Base-by-base conservation (phyloP, 2,113 vertebrate species). In the Labeo catla region DNA sequence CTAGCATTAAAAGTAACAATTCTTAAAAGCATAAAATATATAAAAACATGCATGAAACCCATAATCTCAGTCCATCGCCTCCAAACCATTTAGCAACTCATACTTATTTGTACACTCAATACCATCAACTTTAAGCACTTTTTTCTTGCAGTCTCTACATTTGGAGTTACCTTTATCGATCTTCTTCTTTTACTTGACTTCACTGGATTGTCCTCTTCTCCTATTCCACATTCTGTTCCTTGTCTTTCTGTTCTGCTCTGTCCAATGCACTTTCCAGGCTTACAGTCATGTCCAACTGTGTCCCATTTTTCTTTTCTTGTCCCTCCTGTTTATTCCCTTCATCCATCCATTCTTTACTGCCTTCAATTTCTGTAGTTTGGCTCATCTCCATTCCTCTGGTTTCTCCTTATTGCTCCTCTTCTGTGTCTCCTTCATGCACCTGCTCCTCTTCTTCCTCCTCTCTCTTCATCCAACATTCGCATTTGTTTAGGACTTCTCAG, bases 401-500 rank as follows among this genome's bases (percentile, higher is more conserved):
- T 34, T 68, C 34, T 34, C n/a, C 28, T 16, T 28, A 13, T 68
- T 13, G 28, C 28, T 68, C 13, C 3, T 86, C 2, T 8, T 59
- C 49, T 50, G 49, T 61, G 34, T 79, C 16, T 86, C 84, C 0
- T 66, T 86, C 23, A 0, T 59, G 45, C 77, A 81, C 21, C 49
- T 86, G 10, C 50, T 15, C 34, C 34, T 70, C 66, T 36, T 1
- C 12, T 68, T 9, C 63, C 23, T 8, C 36, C 15, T 39, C 34
- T 39, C 28, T 7, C 34, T 28, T 28, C 28, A 28, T 28, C 28
- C 28, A 28, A 28, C 28, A 28, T 28, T 28, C 28, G 28, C 28
- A 36, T 6, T 70, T 70, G 1, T 16, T 70, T 16, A 39, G 5
- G 2, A 36, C 13, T 7, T 39, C n/a, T 4, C 8, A 1, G 7